phyloP scores from a whole-genome alignment of 2,888 invertebrate genomes.

The Microchrysa polita region DNA sequence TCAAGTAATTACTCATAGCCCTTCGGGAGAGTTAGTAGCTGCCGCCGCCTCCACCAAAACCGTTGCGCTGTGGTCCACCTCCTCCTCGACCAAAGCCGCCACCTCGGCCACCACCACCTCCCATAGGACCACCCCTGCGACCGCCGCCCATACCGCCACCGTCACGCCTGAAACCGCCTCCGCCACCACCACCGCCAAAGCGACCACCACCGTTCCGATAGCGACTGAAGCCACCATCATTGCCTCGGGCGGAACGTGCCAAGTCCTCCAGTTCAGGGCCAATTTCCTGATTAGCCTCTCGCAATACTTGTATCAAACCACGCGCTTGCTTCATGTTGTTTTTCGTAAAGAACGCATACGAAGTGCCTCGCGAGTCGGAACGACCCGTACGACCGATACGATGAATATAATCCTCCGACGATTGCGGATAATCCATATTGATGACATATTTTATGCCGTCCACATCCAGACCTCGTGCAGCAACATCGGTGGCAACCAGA shows the following conservation, averaged over 20 bases:
- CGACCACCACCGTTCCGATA: slow-evolving; percentile 59
- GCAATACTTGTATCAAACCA: slow-evolving; percentile 85
- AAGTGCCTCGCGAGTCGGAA: slow-evolving; percentile 85
- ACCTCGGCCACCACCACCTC: slow-evolving; percentile 47
- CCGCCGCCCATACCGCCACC: slow-evolving; percentile 49
- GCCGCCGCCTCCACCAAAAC: not conserved
- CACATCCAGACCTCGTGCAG: slow-evolving; percentile 94
- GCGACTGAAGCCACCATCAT: slow-evolving; percentile 51
- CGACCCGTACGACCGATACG: slow-evolving; percentile 94
- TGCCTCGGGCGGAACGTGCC: slow-evolving; percentile 68
- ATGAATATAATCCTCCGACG: slow-evolving; percentile 95
- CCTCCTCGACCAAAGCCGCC: slow-evolving; percentile 49
- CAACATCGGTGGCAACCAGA: slow-evolving; percentile 96
- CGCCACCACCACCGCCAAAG: slow-evolving; percentile 53
- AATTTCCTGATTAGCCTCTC: slow-evolving; percentile 89
- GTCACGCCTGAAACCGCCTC: slow-evolving; percentile 52
- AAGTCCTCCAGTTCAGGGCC: slow-evolving; percentile 86
- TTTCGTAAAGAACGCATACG: slow-evolving; percentile 93
- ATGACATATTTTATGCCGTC: slow-evolving; percentile 95
- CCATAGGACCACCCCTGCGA: slow-evolving; percentile 49
- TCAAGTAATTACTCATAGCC: not conserved
- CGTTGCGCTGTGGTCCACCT: slow-evolving; percentile 42
- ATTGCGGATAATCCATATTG: slow-evolving; percentile 94
- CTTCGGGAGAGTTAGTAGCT: not conserved
- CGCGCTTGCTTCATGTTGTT: slow-evolving; percentile 86